Conservation (phyloP, 2,113 vertebrate genomes). For the Crypturellus undulatus region DNA sequence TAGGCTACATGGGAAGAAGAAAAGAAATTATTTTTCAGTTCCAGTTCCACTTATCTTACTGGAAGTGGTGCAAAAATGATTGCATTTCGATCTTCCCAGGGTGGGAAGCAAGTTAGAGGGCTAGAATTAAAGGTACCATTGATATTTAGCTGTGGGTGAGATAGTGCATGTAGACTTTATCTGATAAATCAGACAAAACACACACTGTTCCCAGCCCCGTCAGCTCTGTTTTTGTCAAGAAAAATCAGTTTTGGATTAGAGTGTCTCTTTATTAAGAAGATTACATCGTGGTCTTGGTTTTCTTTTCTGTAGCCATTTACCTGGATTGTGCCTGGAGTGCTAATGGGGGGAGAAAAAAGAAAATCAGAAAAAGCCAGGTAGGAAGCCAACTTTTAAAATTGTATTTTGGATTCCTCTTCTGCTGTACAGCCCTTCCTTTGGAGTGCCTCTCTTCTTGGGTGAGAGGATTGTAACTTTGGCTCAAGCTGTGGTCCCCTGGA, state of each 20-base stretch:
- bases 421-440: not conserved
- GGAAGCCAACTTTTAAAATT: not conserved
- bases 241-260: not conserved
- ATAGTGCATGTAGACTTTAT: not conserved
- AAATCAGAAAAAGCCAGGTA: slow-evolving; percentile 98
- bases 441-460: not conserved
- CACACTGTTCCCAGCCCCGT: not conserved
- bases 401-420: not conserved
- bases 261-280: not conserved
- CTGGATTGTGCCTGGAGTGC: slow-evolving; percentile 96
- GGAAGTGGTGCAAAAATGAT: not conserved
- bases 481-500: slow-evolving; percentile 4
- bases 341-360: slow-evolving; percentile 98
- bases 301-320: slow-evolving; percentile 86
- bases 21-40: not conserved
- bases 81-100: not conserved
- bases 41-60: not conserved
- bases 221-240: slow-evolving; percentile 3
- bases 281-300: not conserved
- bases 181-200: not conserved
- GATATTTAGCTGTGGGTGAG: not conserved
- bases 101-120: not conserved
- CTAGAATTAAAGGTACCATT: not conserved
- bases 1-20: not conserved
- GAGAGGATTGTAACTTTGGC: not conserved